A percentile compares a stretch with the other conserved stretches of the same genome.
These are phyloP conservation scores for Sitta europaea DNA, from an alignment of 2,113 vertebrate genomes.

Conservation along the genomic window DNA sequence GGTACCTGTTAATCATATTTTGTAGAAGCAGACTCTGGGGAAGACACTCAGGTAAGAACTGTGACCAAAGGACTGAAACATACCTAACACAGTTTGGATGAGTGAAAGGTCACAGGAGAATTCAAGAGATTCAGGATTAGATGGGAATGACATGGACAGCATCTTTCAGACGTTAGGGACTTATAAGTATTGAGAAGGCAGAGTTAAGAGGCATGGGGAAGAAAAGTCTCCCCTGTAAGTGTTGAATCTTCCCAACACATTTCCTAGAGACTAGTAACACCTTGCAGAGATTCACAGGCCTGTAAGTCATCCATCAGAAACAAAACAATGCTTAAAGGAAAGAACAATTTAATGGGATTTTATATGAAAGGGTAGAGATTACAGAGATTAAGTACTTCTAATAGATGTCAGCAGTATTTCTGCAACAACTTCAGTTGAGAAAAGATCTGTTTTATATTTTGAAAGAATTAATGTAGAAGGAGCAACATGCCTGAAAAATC, in stretches of 20 bases:
- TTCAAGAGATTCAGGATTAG: not conserved
- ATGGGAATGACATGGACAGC: not conserved
- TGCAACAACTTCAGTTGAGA: not conserved
- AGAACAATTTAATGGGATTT: not conserved
- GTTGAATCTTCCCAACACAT: not conserved
- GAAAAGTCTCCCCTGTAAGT: not conserved
- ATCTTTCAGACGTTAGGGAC: not conserved
- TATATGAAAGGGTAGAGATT: not conserved
- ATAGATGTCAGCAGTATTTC: not conserved
- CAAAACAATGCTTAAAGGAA: not conserved
- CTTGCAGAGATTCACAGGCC: not conserved
- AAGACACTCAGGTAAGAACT: not conserved
- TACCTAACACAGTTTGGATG: accelerated
- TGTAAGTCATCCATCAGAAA: not conserved
- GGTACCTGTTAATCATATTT: not conserved
- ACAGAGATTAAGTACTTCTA: not conserved
- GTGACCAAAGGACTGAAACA: not conserved
- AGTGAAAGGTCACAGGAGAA: not conserved
- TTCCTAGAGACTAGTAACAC: not conserved
- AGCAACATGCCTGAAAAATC: not conserved
- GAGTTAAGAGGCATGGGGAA: not conserved
- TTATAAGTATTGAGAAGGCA: not conserved
- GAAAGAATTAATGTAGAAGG: not conserved
- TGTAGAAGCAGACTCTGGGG: not conserved
- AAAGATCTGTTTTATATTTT: not conserved